A percentile compares a stretch with the other conserved stretches of the same genome.
Evolutionary conservation across 2,113 vertebrate genomes (phyloP).

Genomic region (Aspidoscelis tigris): DNA sequence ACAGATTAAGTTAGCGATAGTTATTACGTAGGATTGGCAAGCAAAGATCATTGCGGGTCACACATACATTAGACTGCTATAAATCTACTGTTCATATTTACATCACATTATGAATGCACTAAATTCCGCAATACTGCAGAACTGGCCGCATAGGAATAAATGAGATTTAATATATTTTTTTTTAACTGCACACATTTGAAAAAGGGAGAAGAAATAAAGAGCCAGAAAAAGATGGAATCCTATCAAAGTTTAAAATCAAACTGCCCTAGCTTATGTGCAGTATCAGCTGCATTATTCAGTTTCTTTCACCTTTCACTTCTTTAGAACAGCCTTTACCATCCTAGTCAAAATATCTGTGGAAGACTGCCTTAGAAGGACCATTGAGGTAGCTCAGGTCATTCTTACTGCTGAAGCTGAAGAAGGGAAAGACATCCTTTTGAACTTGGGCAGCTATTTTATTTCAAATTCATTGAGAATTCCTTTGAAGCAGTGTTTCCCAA

Average conservation of each 20-base stretch:
- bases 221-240: neutral
- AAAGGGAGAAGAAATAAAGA: conserved; percentile 9
- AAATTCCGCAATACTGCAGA: neutral
- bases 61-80: neutral
- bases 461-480: no score
- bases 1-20: conserved; percentile 8
- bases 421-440: no score
- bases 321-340: no score
- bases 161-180: no score
- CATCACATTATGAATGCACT: neutral
- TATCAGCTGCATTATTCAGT: no score
- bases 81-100: neutral
- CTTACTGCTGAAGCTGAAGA: no score
- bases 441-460: no score
- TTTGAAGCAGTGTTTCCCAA: no score
- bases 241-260: neutral
- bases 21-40: neutral
- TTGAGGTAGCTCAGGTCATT: no score
- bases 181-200: neutral
- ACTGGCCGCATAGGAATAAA: neutral
- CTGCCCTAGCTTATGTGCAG: neutral
- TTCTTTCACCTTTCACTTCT: neutral
- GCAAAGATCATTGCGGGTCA: neutral
- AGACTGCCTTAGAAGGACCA: no score
- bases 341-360: no score